A percentile compares a stretch with the other conserved stretches of the same genome.
Conservation (phyloP, 2,113 vertebrate genomes). For the Phrynocephalus versicolor region DNA sequence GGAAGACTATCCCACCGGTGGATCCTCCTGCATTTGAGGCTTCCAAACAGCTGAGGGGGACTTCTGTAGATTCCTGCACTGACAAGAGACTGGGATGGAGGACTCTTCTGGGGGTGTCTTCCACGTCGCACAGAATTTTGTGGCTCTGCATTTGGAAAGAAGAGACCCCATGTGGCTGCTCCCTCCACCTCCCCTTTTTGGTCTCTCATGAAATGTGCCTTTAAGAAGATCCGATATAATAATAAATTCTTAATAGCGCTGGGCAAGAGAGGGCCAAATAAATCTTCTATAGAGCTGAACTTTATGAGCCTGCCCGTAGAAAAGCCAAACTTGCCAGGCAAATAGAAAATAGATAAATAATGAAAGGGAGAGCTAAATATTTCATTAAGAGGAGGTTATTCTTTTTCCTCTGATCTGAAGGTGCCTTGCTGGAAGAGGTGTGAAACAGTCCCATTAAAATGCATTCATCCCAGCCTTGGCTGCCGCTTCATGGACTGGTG, state of each 20-base stretch:
- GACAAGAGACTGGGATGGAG: no score
- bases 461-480: not conserved
- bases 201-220: constrained; percentile 13
- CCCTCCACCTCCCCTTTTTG: not conserved
- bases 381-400: not conserved
- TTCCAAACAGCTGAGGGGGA: no score
- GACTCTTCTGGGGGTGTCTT: no score
- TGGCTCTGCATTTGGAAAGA: no score
- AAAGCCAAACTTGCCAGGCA: not conserved
- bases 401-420: not conserved
- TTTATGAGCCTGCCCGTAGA: not conserved
- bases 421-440: not conserved
- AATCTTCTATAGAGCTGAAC: not conserved
- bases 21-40: no score
- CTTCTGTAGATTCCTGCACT: no score
- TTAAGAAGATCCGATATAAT: constrained; percentile 4
- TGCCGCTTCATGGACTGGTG: constrained; percentile 31
- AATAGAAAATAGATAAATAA: not conserved
- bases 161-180: not conserved
- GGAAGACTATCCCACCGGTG: no score
- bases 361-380: not conserved
- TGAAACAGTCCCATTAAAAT: constrained; percentile 17
- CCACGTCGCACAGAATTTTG: no score
- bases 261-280: not conserved
- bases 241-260: constrained; percentile 8